A percentile compares a stretch with the other conserved stretches of the same genome.
Conservation (phyloP, 2,888 invertebrate species). For the Melanchra persicariae region DNA sequence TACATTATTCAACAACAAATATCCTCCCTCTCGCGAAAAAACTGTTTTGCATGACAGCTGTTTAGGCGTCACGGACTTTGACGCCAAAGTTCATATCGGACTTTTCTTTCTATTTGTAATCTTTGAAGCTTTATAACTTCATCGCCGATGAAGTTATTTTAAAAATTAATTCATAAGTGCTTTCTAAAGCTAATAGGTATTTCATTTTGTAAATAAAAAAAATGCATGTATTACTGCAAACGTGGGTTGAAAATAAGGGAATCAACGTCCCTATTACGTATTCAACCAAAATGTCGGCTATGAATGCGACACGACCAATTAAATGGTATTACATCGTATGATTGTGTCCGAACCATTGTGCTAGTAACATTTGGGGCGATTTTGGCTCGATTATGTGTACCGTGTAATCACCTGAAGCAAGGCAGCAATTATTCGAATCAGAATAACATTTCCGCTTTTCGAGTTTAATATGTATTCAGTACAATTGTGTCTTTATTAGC, state of each 20-base stretch:
- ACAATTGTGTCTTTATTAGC: slow-evolving; percentile 60
- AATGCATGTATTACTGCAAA: background rate
- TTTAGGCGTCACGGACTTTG: too few species aligned
- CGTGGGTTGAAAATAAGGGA: slow-evolving; percentile 44
- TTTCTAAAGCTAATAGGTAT: too few species aligned
- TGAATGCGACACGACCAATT: slow-evolving; percentile 79
- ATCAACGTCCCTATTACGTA: slow-evolving; percentile 30
- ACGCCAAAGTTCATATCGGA: too few species aligned
- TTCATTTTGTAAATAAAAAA: too few species aligned
- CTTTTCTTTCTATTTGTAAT: too few species aligned
- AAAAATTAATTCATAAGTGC: too few species aligned
- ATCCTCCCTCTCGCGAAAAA: too few species aligned
- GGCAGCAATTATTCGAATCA: slow-evolving; percentile 71
- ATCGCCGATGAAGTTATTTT: too few species aligned
- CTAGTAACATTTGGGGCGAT: slow-evolving; percentile 69
- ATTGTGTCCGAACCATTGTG: slow-evolving; percentile 76
- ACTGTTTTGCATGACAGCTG: too few species aligned
- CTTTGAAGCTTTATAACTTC: too few species aligned
- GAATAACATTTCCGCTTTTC: slow-evolving; percentile 71
- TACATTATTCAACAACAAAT: too few species aligned
- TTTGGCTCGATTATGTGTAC: slow-evolving; percentile 72
- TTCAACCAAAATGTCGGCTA: slow-evolving; percentile 63
- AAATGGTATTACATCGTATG: slow-evolving; percentile 76
- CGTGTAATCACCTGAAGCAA: slow-evolving; percentile 75
- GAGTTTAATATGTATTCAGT: slow-evolving; percentile 60